Evolutionary conservation across 2,113 vertebrate genomes (phyloP), one percentile per base, ranked within the genome.

Genomic region (Alaudala cheleensis): DNA sequence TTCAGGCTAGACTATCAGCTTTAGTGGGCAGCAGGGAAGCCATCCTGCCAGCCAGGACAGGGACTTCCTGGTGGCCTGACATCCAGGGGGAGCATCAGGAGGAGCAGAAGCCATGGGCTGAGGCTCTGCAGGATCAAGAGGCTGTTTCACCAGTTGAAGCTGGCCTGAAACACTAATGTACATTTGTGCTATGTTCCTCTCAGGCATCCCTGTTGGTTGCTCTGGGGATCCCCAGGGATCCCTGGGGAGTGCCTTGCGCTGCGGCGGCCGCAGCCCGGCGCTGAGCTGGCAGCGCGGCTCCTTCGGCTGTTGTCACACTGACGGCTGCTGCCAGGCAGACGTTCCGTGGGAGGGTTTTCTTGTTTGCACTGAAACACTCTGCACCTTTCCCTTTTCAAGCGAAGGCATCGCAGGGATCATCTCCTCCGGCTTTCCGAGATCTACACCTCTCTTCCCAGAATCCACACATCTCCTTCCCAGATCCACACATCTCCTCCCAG

Each of bases 291-390:
- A 83, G 50, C 21, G 0, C 1, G 1, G 74, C 88, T 47, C 65
- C 56, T 29, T 12, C 54, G 9, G 79, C 92, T 24, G 25, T 74
- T 96, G 90, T 91, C 94, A 91, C 22, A 14, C 92, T 93, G 95
- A 71, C 45, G 17, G 71, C 94, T 96, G 76, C 92, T 93, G 95
- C 93, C 22, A 58, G 91, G 91, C 96, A 97, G 96, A 93, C 24
- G 31, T 93, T 95, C 84, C 24, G 97, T 98, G 97, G 97, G 97
- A 97, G 97, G 97, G 83, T 95, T 96, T 90, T 88, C 97, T 97
- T 96, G 81, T 96, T 97, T 96, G 95, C 96, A 82, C 34, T 82
- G 93, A 98, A 98, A 94, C 95, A 94, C 64, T 72, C 74, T 17
- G 93, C 95, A 93, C 96, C 96, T 98, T 96, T 94, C 91, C 93